A percentile compares a stretch with the other conserved stretches of the same genome.
These are phyloP conservation scores for Pelochelys cantorii DNA, from an alignment of 2,797 vertebrate species.

Conservation along the genomic window DNA sequence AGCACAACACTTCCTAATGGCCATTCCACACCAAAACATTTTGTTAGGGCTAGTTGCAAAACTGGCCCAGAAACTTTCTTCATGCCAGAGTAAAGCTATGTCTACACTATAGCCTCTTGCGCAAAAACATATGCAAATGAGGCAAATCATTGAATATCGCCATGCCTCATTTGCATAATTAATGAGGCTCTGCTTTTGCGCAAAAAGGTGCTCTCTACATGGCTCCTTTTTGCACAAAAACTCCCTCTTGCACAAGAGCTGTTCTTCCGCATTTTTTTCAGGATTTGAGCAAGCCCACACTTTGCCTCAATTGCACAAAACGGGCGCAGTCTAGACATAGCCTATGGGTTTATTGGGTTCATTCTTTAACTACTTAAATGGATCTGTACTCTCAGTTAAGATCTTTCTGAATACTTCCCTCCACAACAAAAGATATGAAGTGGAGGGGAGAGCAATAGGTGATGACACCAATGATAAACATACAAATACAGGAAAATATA, in stretches of 20 bases:
- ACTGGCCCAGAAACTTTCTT: not conserved
- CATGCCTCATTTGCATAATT: too few relatives aligned
- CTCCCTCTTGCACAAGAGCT: too few relatives aligned
- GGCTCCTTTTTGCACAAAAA: too few relatives aligned
- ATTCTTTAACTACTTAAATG: not conserved
- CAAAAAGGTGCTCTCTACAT: too few relatives aligned
- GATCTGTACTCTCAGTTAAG: not conserved
- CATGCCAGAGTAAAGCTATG: not conserved
- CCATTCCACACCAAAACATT: not conserved
- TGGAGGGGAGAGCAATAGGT: not conserved
- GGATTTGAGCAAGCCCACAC: too few relatives aligned
- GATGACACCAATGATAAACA: not conserved
- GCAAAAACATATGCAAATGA: too few relatives aligned
- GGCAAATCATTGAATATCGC: too few relatives aligned
- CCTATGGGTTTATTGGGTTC: not conserved
- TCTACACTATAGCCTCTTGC: too few relatives aligned
- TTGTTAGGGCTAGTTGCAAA: not conserved
- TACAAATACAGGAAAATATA: not conserved
- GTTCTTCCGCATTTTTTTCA: too few relatives aligned
- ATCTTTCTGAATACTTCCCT: not conserved
- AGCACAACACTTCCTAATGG: not conserved
- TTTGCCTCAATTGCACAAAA: too few relatives aligned
- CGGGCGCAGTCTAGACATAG: too few relatives aligned
- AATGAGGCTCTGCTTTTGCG: too few relatives aligned
- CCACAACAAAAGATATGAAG: not conserved